Base-by-base conservation (phyloP, 2,797 vertebrate genomes). In the Pteropus rufus region DNA sequence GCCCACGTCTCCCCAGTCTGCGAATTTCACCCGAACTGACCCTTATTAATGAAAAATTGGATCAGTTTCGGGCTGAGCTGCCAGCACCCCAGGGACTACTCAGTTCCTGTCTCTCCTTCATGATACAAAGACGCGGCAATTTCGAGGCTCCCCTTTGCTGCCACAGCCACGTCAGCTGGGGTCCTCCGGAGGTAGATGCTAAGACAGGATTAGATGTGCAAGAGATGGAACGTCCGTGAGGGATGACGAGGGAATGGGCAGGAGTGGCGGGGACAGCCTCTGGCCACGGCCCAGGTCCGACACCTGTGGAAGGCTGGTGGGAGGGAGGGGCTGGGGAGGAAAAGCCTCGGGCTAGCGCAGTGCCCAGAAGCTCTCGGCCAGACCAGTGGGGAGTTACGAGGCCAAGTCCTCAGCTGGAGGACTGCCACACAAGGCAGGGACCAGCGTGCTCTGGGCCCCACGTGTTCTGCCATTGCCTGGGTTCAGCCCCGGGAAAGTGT, bases 161-260 rank as follows among this genome's bases (percentile, higher is more conserved):
- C 52, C 24, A 0, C 8, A 1, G 64, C 39, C 21, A 24, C 16
- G 18, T 64, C n/a, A 14, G 16, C 9, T 56, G 39, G 11, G 11
- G 19, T 41, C 18, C 67, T 64, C 14, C 15, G 75, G 56, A 56
- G 6, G 39, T 10, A 19, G 75, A 44, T 39, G 79, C 46, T 54
- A 29, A 2, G 23, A n/a, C 0, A 9, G 31, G 23, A 24, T 41
- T 7, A 70, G 44, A 56, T 4, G 3, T 1, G 0, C 62, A 31
- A 24, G 60, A 31, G 67, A 36, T 56, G 12, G 24, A 14, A 29
- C 10, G 21, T 8, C 0, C 8, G 8, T n/a, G 29, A 84, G 11
- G 8, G 39, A 36, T 19, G 10, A 10, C 21, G 24, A 41, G 34
- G 24, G 64, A 21, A 16, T 0, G 7, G 6, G 23, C 65, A 80